phyloP scores from a whole-genome alignment of 2,797 vertebrate genomes.

The Acipenser transmontanus region DNA sequence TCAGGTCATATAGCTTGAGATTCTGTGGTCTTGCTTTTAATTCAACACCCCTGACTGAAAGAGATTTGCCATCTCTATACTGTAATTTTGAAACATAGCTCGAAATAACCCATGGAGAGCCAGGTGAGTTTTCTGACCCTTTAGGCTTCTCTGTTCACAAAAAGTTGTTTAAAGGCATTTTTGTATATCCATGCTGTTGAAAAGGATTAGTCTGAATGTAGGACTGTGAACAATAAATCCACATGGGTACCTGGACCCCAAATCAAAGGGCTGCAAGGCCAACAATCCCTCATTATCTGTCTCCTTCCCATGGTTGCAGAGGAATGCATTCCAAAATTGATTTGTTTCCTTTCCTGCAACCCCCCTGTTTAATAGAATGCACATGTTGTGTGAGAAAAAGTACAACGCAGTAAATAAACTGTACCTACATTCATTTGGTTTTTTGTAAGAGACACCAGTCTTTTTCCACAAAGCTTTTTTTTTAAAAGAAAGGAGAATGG shows the following conservation, averaged over 20 bases:
- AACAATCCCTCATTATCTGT: conserved; percentile 49
- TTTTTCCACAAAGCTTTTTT: too few species aligned
- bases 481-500: too few species aligned
- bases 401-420: conserved; percentile 32
- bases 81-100: too few species aligned
- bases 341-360: conserved; percentile 30
- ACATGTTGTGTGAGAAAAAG: conserved; percentile 43
- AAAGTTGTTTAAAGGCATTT: not conserved
- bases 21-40: too few species aligned
- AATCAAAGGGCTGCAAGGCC: conserved; percentile 38
- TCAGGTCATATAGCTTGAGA: too few species aligned
- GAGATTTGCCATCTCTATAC: too few species aligned
- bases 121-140: too few species aligned
- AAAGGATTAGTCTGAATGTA: conserved; percentile 10
- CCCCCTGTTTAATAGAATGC: conserved; percentile 46
- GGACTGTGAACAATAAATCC: conserved; percentile 9
- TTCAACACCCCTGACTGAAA: too few species aligned
- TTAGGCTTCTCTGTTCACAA: too few species aligned
- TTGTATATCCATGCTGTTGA: conserved; percentile 4
- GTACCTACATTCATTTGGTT: not conserved
- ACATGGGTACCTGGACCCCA: conserved; percentile 30
- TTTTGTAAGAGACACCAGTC: not conserved
- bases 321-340: conserved; percentile 59
- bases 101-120: too few species aligned
- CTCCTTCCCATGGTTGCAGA: conserved; percentile 43